These are phyloP conservation scores for Dicerorhinus sumatrensis DNA, from an alignment of 2,113 vertebrate genomes.

Conservation along the genomic window DNA sequence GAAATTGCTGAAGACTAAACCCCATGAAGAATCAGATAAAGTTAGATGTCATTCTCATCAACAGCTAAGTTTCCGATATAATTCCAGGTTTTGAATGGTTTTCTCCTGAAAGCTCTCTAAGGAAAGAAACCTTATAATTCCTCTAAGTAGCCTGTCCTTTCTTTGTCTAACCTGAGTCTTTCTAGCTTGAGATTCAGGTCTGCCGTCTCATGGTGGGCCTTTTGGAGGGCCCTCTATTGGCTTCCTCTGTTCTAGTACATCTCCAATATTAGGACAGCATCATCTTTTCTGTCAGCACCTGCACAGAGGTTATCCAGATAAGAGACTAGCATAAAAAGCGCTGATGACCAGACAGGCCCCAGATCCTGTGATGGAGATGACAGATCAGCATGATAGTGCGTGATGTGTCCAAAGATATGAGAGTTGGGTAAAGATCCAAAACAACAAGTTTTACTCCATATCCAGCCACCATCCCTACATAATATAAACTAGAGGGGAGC, in stretches of 20 bases:
- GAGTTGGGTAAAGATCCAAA: neutral
- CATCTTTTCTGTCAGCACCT: neutral
- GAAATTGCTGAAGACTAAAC: neutral
- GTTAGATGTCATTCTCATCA: neutral
- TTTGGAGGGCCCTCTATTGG: neutral
- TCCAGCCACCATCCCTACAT: neutral
- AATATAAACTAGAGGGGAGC: neutral
- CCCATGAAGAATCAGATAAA: neutral
- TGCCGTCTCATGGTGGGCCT: neutral
- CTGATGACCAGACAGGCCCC: constrained; percentile 3
- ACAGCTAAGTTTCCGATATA: neutral
- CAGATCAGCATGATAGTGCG: neutral
- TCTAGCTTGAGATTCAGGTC: neutral
- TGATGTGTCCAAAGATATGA: neutral
- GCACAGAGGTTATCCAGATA: constrained; percentile 8
- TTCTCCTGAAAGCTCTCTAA: neutral
- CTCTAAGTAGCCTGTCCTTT: neutral
- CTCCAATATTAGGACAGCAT: neutral
- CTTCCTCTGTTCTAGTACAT: neutral
- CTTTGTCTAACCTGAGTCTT: neutral
- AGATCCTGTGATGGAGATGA: neutral
- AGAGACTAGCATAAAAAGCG: constrained; percentile 38
- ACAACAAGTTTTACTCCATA: neutral
- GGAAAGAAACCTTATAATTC: neutral
- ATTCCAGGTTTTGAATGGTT: neutral